Evolutionary conservation across 2,113 vertebrate species (phyloP).

Genomic region (Nothobranchius kuhntae): DNA sequence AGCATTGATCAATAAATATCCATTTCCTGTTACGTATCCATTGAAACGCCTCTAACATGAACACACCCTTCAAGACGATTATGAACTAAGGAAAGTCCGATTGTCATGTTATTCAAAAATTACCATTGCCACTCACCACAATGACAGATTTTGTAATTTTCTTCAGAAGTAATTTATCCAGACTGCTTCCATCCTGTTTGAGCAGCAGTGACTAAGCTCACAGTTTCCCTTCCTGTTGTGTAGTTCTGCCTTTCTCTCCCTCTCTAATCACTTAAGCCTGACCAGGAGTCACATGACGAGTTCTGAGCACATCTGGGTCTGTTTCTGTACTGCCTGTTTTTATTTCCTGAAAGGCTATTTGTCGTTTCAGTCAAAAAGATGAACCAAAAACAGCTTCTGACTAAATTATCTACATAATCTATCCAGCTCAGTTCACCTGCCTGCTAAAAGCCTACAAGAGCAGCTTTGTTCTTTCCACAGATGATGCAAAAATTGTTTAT

Average conservation of each 20-base stretch:
- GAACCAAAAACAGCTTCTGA: too few relatives aligned
- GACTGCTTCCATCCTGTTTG: neutral
- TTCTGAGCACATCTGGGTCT: conserved; percentile 29
- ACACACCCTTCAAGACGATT: neutral
- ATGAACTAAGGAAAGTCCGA: neutral
- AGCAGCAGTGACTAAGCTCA: neutral
- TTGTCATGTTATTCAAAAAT: neutral
- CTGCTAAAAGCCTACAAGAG: too few relatives aligned
- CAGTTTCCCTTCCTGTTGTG: neutral
- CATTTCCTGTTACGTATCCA: conserved; percentile 2
- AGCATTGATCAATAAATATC: neutral
- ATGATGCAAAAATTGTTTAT: too few relatives aligned
- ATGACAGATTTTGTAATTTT: neutral
- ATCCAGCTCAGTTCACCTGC: too few relatives aligned
- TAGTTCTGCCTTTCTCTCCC: conserved; percentile 16
- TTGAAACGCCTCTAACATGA: neutral
- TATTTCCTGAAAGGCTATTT: conserved; percentile 32
- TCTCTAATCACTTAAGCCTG: conserved; percentile 57
- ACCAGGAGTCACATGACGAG: conserved; percentile 69
- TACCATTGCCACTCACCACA: neutral
- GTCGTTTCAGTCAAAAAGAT: neutral
- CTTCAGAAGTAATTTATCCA: neutral
- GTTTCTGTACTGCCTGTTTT: conserved; percentile 20
- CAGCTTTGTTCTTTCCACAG: too few relatives aligned
- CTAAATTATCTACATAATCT: too few relatives aligned